Evolutionary conservation across 2,113 vertebrate genomes (phyloP).

Genomic region (Burhinus oedicnemus): DNA sequence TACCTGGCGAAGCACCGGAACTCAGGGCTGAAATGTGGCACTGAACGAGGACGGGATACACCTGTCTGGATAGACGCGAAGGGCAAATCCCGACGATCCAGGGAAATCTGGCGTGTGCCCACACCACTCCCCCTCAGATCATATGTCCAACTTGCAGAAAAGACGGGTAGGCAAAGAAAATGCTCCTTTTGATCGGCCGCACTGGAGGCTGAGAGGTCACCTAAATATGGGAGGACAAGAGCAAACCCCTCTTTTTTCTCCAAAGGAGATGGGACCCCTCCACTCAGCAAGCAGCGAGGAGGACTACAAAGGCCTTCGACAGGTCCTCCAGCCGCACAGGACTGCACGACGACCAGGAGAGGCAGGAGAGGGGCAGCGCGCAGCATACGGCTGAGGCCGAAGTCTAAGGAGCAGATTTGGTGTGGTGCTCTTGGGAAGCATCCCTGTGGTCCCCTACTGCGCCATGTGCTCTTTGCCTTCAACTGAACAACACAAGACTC

Average conservation of each 20-base stretch:
- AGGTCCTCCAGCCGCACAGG: not conserved
- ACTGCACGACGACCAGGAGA: not conserved
- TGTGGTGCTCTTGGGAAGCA: not conserved
- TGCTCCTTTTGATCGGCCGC: not conserved
- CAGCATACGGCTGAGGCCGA: not conserved
- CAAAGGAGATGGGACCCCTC: not conserved
- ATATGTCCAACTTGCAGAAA: not conserved
- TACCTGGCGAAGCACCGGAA: not conserved
- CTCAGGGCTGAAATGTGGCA: not conserved
- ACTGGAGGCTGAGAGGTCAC: not conserved
- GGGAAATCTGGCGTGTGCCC: not conserved
- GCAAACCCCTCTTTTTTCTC: not conserved
- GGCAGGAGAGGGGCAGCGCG: not conserved
- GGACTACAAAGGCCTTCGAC: rapidly evolving
- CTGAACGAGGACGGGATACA: not conserved
- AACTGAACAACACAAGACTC: not conserved
- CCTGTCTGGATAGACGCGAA: not conserved
- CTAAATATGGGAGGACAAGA: not conserved
- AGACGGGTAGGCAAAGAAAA: not conserved
- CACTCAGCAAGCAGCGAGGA: not conserved
- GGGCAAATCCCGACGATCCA: not conserved
- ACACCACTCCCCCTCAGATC: not conserved
- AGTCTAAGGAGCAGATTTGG: not conserved
- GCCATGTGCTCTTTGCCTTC: not conserved
- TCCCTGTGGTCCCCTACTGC: not conserved